A percentile compares a stretch with the other conserved stretches of the same genome.
phyloP scores from a whole-genome alignment of 1,140 invertebrate genomes.

The Grapholita molesta region DNA sequence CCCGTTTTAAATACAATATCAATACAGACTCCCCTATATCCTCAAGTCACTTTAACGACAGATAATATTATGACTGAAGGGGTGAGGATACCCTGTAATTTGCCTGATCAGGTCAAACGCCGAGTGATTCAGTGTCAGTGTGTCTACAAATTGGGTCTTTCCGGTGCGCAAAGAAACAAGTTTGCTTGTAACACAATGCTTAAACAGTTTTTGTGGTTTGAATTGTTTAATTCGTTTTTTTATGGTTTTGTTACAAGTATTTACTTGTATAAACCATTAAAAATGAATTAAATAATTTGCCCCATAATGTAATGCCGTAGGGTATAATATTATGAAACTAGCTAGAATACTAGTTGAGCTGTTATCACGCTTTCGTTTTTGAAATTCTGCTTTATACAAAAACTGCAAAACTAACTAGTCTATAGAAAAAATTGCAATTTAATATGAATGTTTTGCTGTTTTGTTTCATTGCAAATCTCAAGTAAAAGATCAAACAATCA shows the following conservation, averaged over 20 bases:
- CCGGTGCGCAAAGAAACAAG: conserved; percentile 3
- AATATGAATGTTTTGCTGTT: too few relatives aligned
- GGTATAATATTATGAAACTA: too few relatives aligned
- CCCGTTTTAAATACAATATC: background rate
- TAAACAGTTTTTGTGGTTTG: conserved; percentile 10
- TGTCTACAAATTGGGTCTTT: background rate
- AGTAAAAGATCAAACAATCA: too few relatives aligned
- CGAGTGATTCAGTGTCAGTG: background rate
- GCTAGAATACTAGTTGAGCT: too few relatives aligned
- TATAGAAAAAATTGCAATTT: too few relatives aligned
- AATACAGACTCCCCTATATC: background rate
- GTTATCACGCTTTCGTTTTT: too few relatives aligned
- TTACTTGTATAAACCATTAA: background rate
- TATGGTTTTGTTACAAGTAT: background rate
- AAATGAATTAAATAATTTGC: background rate
- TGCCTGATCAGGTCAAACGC: background rate
- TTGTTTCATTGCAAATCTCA: too few relatives aligned
- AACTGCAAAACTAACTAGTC: too few relatives aligned
- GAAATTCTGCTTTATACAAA: too few relatives aligned
- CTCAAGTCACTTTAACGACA: background rate
- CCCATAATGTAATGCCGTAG: too few relatives aligned
- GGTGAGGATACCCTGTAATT: conserved; percentile 4
- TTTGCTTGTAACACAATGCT: conserved; percentile 32
- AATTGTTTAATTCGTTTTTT: background rate
- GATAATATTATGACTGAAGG: background rate